These are phyloP conservation scores for Atethmia centrago DNA, from an alignment of 2,888 invertebrate genomes.

Conservation along the genomic window DNA sequence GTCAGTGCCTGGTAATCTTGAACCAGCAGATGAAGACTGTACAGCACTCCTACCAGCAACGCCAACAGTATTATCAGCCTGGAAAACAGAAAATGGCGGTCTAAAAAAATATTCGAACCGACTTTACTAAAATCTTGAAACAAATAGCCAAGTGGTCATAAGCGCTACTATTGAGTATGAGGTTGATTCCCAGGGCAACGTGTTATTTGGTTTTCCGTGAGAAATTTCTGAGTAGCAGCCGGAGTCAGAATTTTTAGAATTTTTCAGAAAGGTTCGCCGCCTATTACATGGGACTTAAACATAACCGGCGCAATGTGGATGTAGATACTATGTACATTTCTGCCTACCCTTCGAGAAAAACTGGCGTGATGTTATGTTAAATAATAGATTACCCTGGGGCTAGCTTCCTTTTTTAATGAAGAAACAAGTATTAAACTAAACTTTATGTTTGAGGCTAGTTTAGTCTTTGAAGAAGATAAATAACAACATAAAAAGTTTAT, in stretches of 20 bases:
- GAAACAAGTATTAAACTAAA: neutral
- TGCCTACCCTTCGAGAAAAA: neutral
- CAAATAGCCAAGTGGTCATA: neutral
- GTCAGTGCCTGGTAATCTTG: constrained; percentile 85
- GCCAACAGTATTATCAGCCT: constrained; percentile 83
- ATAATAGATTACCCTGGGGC: neutral
- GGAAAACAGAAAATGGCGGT: constrained; percentile 58
- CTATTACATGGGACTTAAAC: neutral
- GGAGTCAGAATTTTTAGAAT: neutral
- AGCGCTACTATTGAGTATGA: neutral
- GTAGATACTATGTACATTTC: neutral
- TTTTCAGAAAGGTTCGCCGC: no score
- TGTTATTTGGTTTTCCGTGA: neutral
- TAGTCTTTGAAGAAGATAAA: neutral
- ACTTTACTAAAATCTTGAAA: neutral
- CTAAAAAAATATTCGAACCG: neutral
- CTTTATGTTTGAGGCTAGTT: neutral
- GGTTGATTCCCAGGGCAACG: no score
- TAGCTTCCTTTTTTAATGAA: neutral
- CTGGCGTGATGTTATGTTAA: no score
- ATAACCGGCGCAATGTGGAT: neutral
- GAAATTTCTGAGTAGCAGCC: no score
- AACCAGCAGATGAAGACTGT: constrained; percentile 83
- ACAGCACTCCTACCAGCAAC: constrained; percentile 83
- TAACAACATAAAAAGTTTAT: neutral